Conservation (phyloP, 2,888 invertebrate species). For the Marasmarcha lunaedactyla region DNA sequence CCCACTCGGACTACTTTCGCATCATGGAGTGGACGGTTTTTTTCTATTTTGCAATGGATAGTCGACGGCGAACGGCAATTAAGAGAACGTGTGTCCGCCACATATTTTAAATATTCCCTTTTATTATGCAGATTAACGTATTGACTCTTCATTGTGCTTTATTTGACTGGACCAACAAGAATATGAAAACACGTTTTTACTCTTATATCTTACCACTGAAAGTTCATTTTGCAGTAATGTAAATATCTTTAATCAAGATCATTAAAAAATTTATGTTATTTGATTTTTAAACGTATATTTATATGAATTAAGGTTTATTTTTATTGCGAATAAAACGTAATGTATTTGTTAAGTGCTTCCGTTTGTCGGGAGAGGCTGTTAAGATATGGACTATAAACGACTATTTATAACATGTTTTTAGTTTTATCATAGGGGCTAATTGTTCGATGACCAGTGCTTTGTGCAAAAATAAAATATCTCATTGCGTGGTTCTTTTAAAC, state of each 20-base stretch:
- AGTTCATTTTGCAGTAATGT: too few relatives aligned
- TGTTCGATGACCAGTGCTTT: background rate
- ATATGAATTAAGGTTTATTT: too few relatives aligned
- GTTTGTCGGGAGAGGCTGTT: background rate
- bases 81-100: conserved; percentile 41
- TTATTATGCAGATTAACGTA: conserved; percentile 65
- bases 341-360: background rate
- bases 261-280: background rate
- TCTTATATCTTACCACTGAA: too few relatives aligned
- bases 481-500: background rate
- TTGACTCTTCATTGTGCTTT: conserved; percentile 37
- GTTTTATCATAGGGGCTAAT: background rate
- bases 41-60: conserved; percentile 63
- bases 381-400: background rate
- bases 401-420: background rate
- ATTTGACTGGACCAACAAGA: conserved; percentile 18
- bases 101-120: conserved; percentile 57
- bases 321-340: background rate
- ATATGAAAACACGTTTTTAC: conserved; percentile 4
- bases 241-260: conserved; percentile 4
- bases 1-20: conserved; percentile 30
- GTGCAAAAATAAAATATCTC: background rate
- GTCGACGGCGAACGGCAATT: conserved; percentile 52
- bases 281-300: too few relatives aligned
- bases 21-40: conserved; percentile 59